These are phyloP conservation scores for Brenthis hecate DNA, from an alignment of 2,888 invertebrate species.

Conservation along the genomic window DNA sequence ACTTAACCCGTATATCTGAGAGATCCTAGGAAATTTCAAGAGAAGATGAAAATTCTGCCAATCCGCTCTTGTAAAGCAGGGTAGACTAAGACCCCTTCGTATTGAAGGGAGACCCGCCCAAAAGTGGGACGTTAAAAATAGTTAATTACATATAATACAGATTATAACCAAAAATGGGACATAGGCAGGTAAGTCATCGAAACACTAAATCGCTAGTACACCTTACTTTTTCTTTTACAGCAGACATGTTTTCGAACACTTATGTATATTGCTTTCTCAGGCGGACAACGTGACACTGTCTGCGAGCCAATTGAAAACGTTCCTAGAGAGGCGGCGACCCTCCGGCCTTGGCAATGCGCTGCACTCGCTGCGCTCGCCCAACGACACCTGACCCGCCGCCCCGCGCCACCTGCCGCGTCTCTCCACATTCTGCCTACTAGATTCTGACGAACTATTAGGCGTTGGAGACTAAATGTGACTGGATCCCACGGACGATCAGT, in stretches of 20 bases:
- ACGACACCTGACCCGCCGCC: constrained; percentile 62
- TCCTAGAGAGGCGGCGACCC: constrained; percentile 73
- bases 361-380: constrained; percentile 66
- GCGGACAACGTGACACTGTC: constrained; percentile 63
- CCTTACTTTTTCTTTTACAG: no score
- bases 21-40: no score
- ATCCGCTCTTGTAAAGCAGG: no score
- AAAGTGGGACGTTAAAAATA: no score
- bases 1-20: no score
- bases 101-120: no score
- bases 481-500: neutral
- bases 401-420: constrained; percentile 1
- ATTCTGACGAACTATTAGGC: neutral
- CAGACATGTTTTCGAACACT: neutral
- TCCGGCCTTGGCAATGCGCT: constrained; percentile 67
- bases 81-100: no score
- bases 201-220: no score
- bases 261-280: constrained; percentile 42
- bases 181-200: no score
- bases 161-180: no score
- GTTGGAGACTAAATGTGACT: constrained; percentile 5
- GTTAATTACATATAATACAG: no score
- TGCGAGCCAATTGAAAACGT: constrained; percentile 68
- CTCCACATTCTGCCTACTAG: neutral
- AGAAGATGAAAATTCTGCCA: no score